These are phyloP conservation scores for Forbesichthys papilliferus DNA, from an alignment of 2,113 vertebrate genomes.

Conservation along the genomic window DNA sequence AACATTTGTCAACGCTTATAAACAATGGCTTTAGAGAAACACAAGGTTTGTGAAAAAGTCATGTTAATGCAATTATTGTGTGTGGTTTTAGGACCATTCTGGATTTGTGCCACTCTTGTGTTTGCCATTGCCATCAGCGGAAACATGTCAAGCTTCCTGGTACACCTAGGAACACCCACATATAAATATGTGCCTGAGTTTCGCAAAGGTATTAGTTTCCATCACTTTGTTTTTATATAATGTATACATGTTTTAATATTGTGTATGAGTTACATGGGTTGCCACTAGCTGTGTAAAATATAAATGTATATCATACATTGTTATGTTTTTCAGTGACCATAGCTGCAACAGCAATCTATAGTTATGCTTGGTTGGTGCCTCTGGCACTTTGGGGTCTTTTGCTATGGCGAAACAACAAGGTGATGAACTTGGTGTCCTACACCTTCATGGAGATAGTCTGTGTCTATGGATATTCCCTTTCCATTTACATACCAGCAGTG, in stretches of 20 bases:
- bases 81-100: constrained; percentile 87
- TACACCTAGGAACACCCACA: constrained; percentile 75
- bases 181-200: constrained; percentile 93
- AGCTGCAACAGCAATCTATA: constrained; percentile 91
- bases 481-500: constrained; percentile 92
- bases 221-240: not conserved
- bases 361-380: constrained; percentile 92
- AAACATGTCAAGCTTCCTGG: constrained; percentile 91
- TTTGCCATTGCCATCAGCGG: constrained; percentile 95
- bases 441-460: constrained; percentile 96
- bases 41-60: too few relatives aligned
- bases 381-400: constrained; percentile 93
- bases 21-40: too few relatives aligned
- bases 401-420: constrained; percentile 91
- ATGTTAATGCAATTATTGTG: not conserved
- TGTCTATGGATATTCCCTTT: constrained; percentile 95
- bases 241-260: not conserved
- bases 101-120: constrained; percentile 96
- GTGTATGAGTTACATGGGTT: not conserved
- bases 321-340: constrained; percentile 84
- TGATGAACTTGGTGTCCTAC: constrained; percentile 90
- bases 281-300: too few relatives aligned
- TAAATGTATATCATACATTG: not conserved
- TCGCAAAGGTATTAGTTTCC: constrained; percentile 82
- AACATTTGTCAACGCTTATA: too few relatives aligned